A percentile compares a stretch with the other conserved stretches of the same genome.
Conservation (phyloP, 2,797 vertebrate genomes). For the Diplodus puntazzo region DNA sequence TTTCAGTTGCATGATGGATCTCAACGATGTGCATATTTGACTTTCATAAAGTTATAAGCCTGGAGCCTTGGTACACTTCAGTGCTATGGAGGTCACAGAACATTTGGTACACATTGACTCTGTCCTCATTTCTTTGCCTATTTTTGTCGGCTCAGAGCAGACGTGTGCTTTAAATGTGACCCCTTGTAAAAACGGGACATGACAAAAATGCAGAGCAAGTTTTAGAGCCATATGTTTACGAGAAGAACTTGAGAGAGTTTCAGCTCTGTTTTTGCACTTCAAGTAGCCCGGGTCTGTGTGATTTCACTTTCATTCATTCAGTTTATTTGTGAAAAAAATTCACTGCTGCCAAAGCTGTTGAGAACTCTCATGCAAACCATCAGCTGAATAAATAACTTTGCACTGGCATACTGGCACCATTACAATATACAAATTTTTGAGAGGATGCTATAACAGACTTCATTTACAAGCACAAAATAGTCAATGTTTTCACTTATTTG, state of each 20-base stretch:
- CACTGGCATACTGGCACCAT: not conserved
- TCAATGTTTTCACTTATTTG: too few relatives aligned
- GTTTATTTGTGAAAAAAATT: not conserved
- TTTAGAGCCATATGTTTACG: not conserved
- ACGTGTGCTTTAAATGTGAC: not conserved
- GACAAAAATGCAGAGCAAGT: not conserved
- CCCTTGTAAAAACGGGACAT: slow-evolving; percentile 8
- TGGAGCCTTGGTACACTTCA: not conserved
- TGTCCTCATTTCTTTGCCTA: slow-evolving; percentile 35
- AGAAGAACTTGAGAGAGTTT: not conserved
- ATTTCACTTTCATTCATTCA: not conserved
- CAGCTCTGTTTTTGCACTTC: not conserved
- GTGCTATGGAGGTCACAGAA: slow-evolving; percentile 37
- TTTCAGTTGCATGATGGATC: not conserved
- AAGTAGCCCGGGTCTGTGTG: not conserved
- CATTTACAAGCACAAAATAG: too few relatives aligned
- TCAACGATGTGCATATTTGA: not conserved
- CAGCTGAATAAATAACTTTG: not conserved
- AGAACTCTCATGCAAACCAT: slow-evolving; percentile 7
- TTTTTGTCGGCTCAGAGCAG: not conserved
- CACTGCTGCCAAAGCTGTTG: not conserved
- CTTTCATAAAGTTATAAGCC: slow-evolving; percentile 4
- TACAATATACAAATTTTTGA: not conserved
- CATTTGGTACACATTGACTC: slow-evolving; percentile 9
- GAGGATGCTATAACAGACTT: too few relatives aligned